Base-by-base conservation (phyloP, 2,113 vertebrate species). In the Odontesthes bonariensis region DNA sequence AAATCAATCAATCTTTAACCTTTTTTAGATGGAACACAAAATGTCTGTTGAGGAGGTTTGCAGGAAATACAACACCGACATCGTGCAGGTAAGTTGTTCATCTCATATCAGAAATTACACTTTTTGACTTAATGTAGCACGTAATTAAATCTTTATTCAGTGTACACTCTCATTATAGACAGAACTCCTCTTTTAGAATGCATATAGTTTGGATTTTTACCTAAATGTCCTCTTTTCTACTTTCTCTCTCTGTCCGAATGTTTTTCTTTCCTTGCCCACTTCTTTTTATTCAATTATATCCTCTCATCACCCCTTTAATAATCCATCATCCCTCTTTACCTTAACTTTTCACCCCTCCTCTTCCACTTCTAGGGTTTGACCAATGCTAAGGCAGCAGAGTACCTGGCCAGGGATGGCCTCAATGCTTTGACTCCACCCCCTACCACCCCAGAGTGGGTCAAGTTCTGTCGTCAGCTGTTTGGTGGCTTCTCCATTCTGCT, bases 41-140 rank as follows among this genome's bases (percentile, higher is more conserved):
- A 97, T 98, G 96, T 97, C 96, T 0, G 92, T 97, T 5, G 96
- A 98, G 77, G 96, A 98, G 53, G 95, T 96, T 40, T 97, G 96
- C 91, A 75, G 94, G 74, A 98, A 97, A 64, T 96, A 94, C 92
- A 95, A 77, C 86, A 96, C 96, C 0, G 97, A 98, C 78, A 96
- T 96, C 0, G 97, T 98, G 40, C 97, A 98, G 95, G 95, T 95
- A 23, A 63, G 83, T 74, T 19, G 1, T 4, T 59, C 8, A 23
- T 3, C 38, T 35, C 20, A 20, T 2, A 53, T 42, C 49, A 38
- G 40, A 47, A 42, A n/a, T 44, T 0, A 6, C 16, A 40, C 57
- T 19, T 56, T 55, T 13, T 19, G 5, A 51, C 35, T 66, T 38
- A 13, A 14, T 19, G n/a, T 22, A 7, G 10, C 38, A 8, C 3